These are phyloP conservation scores for Burhinus bistriatus DNA, from an alignment of 2,113 vertebrate species.

Conservation along the genomic window DNA sequence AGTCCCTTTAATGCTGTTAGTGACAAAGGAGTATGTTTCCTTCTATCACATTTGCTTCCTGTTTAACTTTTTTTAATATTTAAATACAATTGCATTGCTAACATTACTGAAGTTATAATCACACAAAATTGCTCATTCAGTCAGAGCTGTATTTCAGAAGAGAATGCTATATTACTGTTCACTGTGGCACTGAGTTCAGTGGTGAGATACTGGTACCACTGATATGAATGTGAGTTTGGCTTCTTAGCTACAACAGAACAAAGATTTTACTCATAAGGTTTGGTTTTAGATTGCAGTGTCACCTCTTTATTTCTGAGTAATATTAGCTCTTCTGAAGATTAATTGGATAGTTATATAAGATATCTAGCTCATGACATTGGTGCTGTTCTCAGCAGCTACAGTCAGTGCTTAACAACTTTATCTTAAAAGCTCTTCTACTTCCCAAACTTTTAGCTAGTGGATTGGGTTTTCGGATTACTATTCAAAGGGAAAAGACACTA, in stretches of 20 bases:
- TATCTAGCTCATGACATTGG: background rate
- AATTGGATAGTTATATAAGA: background rate
- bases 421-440: background rate
- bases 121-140: background rate
- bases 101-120: background rate
- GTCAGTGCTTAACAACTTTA: background rate
- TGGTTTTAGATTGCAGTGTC: background rate
- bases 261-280: background rate
- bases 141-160: background rate
- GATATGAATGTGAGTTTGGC: background rate
- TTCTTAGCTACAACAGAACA: background rate
- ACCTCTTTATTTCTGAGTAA: background rate
- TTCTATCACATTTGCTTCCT: background rate
- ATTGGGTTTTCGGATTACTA: background rate
- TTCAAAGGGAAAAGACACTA: background rate
- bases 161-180: background rate
- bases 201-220: background rate
- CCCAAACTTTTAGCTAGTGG: background rate
- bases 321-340: background rate
- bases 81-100: background rate
- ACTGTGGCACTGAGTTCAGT: background rate
- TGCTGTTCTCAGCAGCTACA: background rate
- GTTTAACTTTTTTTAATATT: background rate
- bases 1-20: background rate
- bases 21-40: background rate